A percentile compares a stretch with the other conserved stretches of the same genome.
phyloP scores from a whole-genome alignment of 30 jellyfish, hydroid and myxozoan species.

The Hydra vulgaris region DNA sequence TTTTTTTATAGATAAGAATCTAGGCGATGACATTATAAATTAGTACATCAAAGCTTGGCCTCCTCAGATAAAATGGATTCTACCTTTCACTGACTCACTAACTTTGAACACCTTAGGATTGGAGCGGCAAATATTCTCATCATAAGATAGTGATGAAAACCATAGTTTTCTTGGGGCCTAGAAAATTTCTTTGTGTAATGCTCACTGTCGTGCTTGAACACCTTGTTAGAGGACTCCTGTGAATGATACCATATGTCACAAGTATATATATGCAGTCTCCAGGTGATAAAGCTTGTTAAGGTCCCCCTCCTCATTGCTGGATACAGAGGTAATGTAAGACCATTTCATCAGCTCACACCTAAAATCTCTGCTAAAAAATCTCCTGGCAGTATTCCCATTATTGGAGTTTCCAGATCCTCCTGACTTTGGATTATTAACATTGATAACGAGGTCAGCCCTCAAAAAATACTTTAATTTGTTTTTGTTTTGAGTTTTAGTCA shows the following conservation, averaged over 20 bases:
- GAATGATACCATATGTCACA: not conserved
- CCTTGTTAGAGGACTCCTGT: not conserved
- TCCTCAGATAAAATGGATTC: not conserved
- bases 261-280: not conserved
- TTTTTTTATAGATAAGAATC: not conserved
- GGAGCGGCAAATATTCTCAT: not conserved
- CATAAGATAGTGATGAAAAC: too few relatives aligned
- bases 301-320: not conserved
- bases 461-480: too few relatives aligned
- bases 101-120: not conserved
- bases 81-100: not conserved
- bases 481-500: too few relatives aligned
- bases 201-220: not conserved
- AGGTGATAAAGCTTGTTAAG: not conserved
- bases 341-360: not conserved
- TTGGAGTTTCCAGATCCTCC: too few relatives aligned
- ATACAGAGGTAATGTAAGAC: not conserved
- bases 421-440: too few relatives aligned
- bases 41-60: not conserved
- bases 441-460: too few relatives aligned
- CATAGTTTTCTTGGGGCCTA: too few relatives aligned
- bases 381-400: too few relatives aligned
- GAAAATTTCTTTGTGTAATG: too few relatives aligned
- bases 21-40: not conserved
- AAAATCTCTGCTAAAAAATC: too few relatives aligned